Percentiles rank a stretch among this genome's conserved stretches.
phyloP scores from a whole-genome alignment of 2,888 invertebrate species.

The Podotricha telesiphe region DNA sequence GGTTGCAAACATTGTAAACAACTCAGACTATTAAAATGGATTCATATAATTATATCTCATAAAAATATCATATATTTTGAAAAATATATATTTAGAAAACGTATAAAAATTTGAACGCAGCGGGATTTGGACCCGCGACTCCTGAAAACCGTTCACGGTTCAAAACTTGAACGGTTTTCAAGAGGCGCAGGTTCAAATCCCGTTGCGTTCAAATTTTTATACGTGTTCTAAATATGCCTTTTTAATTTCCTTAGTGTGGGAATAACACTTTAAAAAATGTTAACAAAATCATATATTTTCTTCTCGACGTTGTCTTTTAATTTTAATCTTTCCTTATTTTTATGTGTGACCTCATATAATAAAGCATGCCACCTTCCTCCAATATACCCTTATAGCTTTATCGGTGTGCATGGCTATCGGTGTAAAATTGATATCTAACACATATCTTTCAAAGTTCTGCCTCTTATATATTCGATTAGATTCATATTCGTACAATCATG shows the following conservation, averaged over 20 bases:
- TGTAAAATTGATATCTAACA: slow-evolving; percentile 55
- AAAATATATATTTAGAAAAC: too few relatives aligned
- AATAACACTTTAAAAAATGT: too few relatives aligned
- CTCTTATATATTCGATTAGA: slow-evolving; percentile 59
- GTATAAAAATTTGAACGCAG: too few relatives aligned
- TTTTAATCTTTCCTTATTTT: slow-evolving; percentile 57
- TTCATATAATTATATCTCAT: slow-evolving; percentile 52
- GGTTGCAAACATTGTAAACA: slow-evolving; percentile 19
- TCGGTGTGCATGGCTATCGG: slow-evolving; percentile 79
- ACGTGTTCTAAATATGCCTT: too few relatives aligned
- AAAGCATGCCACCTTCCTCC: slow-evolving; percentile 67
- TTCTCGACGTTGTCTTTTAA: slow-evolving; percentile 58
- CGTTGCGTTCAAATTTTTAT: too few relatives aligned
- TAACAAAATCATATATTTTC: too few relatives aligned
- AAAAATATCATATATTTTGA: slow-evolving; percentile 55
- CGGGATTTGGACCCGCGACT: too few relatives aligned
- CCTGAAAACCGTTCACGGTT: too few relatives aligned
- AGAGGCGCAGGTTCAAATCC: too few relatives aligned
- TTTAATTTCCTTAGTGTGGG: too few relatives aligned
- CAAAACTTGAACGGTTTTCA: too few relatives aligned
- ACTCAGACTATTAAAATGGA: slow-evolving; percentile 48
- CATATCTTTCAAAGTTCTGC: slow-evolving; percentile 59
- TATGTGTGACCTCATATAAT: slow-evolving; percentile 76
- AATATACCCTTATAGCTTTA: slow-evolving; percentile 62
- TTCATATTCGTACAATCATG: slow-evolving; percentile 68